Base-by-base conservation (phyloP, 1,140 invertebrate genomes). In the Megalonaias nervosa region DNA sequence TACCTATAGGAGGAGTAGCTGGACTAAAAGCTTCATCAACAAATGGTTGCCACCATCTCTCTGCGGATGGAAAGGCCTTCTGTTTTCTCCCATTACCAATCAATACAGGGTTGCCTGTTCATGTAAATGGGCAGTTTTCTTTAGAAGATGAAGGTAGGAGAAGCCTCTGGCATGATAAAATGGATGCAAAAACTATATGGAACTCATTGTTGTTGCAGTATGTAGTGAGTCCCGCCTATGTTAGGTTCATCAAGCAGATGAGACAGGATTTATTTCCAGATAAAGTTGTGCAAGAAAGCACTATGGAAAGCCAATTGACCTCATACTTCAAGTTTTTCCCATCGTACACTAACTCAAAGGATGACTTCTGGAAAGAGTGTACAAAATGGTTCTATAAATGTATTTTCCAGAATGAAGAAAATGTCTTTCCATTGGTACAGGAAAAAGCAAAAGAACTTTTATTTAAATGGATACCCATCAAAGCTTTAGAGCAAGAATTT, bases 41-140 rank as follows among this genome's bases (percentile, higher is more conserved):
- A 11, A 65, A 23, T 4, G 26, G 0, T 71, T 31, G 15, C 17
- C n/a, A 60, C 19, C 13, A 31, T 11, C 15, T 38, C 1, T 15
- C 21, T 11, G n/a, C 13, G 64, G 57, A 75, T 15, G 23, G 73
- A 14, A 83, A 81, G 66, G 81, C 81, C 13, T 90, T 85, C 78
- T 90, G 89, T 74, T 87, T 87, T 75, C 79, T 90, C 16, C 86
- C 87, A 21, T 78, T 87, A 5, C 84, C 87, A 31, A 59, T 86
- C 11, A 60, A 73, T 56, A 85, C 86, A 16, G 77, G 77, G 19
- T 65, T 89, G 13, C 87, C 86, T 16, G 77, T 86, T 31, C 82
- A 89, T 74, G 81, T 89, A 23, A 88, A 89, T 77, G 88, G 85
- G 0, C 80, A 86, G 57, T 89, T 89, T 85, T 83, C 84, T 17